phyloP scores from a whole-genome alignment of 2,113 vertebrate species.

The Xiphias gladius region DNA sequence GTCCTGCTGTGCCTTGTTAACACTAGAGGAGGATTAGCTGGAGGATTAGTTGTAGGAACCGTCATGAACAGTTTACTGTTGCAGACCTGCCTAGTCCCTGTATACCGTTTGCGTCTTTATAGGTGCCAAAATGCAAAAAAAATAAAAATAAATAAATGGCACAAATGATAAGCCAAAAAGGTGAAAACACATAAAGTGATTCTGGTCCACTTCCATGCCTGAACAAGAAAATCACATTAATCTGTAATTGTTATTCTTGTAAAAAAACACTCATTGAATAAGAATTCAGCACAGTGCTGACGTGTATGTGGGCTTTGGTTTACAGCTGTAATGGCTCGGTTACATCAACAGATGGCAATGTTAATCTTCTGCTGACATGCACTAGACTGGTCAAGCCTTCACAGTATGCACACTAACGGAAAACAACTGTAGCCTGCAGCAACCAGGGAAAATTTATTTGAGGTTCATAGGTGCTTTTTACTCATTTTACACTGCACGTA shows the following conservation, averaged over 20 bases:
- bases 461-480: neutral
- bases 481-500: neutral
- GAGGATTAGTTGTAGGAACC: constrained; percentile 50
- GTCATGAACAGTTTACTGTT: constrained; percentile 11
- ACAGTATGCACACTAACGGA: neutral
- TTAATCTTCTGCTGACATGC: constrained; percentile 31
- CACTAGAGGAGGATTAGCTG: constrained; percentile 45
- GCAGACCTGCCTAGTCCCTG: constrained; percentile 5
- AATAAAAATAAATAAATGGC: no score
- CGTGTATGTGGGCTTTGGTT: neutral
- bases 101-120: neutral
- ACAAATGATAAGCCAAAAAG: neutral
- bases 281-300: neutral
- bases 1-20: constrained; percentile 56
- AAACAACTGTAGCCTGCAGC: constrained; percentile 3
- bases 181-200: neutral
- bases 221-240: neutral
- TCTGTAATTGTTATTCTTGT: neutral
- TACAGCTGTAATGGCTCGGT: constrained; percentile 18
- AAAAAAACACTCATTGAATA: neutral
- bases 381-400: neutral
- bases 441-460: neutral
- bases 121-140: neutral
- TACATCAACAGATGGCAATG: constrained; percentile 63
- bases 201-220: neutral